phyloP scores from a whole-genome alignment of 2,888 invertebrate genomes.

The Cheiracanthium punctorium region DNA sequence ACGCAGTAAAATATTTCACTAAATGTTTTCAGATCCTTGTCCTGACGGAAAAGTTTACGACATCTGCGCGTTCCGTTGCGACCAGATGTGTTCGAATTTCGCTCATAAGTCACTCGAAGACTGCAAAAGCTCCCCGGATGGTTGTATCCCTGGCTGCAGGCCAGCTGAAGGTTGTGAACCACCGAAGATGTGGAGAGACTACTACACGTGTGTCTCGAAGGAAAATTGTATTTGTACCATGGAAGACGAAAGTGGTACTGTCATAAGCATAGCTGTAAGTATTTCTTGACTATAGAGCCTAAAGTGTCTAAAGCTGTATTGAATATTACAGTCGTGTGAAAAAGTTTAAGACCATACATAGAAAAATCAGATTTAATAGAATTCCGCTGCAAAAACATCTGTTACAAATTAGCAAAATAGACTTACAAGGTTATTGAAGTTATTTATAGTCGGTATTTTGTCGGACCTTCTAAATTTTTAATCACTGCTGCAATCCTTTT shows the following conservation, averaged over 20 bases:
- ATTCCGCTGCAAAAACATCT: no score
- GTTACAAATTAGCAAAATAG: no score
- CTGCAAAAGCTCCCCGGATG: slow-evolving; percentile 70
- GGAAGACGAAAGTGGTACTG: slow-evolving; percentile 79
- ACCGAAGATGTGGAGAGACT: slow-evolving; percentile 82
- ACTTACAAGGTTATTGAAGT: no score
- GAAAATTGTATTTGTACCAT: slow-evolving; percentile 87
- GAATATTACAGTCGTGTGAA: no score
- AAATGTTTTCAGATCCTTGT: slow-evolving; percentile 74
- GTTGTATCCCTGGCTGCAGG: slow-evolving; percentile 75
- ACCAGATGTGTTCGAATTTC: slow-evolving; percentile 83
- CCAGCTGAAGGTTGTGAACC: slow-evolving; percentile 71
- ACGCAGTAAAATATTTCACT: no score
- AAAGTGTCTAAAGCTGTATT: no score
- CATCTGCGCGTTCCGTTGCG: slow-evolving; percentile 85
- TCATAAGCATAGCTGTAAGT: slow-evolving; percentile 37
- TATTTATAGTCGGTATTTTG: no score
- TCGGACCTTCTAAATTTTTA: no score
- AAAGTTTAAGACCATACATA: no score
- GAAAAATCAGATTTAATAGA: no score
- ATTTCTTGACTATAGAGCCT: slow-evolving; percentile 71
- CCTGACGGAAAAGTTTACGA: slow-evolving; percentile 77
- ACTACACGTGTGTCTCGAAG: slow-evolving; percentile 83
- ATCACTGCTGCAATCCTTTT: no score
- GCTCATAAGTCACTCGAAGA: slow-evolving; percentile 75